Conservation (phyloP, 2,888 invertebrate species). For the Meiosimyza platycephala region DNA sequence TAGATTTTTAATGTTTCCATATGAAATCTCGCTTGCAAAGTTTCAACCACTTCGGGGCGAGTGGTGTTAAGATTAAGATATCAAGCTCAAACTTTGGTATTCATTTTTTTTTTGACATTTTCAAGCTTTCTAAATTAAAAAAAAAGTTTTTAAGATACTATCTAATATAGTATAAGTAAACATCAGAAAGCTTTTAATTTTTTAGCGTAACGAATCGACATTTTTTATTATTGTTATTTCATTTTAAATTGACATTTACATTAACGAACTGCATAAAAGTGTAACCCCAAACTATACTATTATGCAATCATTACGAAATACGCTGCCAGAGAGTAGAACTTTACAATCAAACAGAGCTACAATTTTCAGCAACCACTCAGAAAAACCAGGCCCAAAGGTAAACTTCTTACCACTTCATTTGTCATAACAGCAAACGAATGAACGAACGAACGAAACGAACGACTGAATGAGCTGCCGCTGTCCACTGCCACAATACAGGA, state of each 20-base stretch:
- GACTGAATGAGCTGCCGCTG: not conserved
- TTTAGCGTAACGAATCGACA: no score
- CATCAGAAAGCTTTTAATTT: no score
- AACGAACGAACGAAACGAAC: no score
- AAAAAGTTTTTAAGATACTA: no score
- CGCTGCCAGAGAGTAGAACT: not conserved
- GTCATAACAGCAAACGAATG: constrained; percentile 19
- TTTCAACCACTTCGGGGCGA: no score
- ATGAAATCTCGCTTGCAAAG: no score
- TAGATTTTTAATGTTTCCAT: no score
- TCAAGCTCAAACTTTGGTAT: no score
- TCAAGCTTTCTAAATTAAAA: no score
- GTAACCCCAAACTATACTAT: not conserved
- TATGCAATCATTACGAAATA: not conserved
- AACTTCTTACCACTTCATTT: constrained; percentile 34
- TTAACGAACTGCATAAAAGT: not conserved
- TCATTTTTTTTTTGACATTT: no score
- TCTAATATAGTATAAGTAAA: no score
- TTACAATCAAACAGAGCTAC: not conserved
- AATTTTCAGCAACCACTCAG: not conserved
- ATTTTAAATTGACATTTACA: not conserved
- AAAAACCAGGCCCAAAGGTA: not conserved
- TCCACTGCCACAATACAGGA: constrained; percentile 9
- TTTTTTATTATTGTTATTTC: not conserved
- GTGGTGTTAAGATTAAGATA: no score